Percentiles rank a stretch among this genome's conserved stretches.
Conservation (phyloP, 1,140 invertebrate species). For the Formica exsecta region DNA sequence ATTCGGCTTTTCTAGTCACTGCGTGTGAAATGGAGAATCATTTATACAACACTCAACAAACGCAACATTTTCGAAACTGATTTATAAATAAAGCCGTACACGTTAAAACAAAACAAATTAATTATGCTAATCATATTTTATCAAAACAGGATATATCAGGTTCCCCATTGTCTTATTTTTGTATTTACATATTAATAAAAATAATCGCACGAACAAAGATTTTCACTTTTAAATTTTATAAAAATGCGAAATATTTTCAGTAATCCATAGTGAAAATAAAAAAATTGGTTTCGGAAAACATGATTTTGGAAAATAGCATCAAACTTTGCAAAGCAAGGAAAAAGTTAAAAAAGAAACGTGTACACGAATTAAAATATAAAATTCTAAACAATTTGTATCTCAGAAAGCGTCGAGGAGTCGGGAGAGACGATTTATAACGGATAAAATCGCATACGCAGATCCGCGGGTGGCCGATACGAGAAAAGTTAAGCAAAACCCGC, state of each 20-base stretch:
- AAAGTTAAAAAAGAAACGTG: too few species aligned
- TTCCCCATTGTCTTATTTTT: background rate
- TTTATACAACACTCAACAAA: background rate
- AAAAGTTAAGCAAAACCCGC: constrained; percentile 43
- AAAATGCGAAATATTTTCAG: background rate
- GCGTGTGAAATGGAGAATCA: background rate
- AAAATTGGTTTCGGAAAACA: too few species aligned
- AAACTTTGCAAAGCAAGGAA: too few species aligned
- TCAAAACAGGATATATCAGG: background rate
- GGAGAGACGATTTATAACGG: background rate
- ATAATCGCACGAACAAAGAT: background rate
- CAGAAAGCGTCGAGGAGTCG: background rate
- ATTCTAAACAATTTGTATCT: background rate
- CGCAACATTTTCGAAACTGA: constrained; percentile 1
- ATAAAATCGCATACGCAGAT: constrained; percentile 45
- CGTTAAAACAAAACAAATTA: constrained; percentile 3
- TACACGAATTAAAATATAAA: background rate
- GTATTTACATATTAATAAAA: background rate
- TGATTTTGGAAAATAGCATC: too few species aligned
- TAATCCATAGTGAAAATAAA: too few species aligned
- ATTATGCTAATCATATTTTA: background rate
- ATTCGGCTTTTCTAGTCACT: background rate
- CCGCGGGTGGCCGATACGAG: constrained; percentile 6
- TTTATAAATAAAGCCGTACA: too few species aligned
- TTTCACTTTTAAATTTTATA: background rate